These are phyloP conservation scores for Idaea aversata DNA, from an alignment of 2,888 invertebrate species.

Conservation along the genomic window DNA sequence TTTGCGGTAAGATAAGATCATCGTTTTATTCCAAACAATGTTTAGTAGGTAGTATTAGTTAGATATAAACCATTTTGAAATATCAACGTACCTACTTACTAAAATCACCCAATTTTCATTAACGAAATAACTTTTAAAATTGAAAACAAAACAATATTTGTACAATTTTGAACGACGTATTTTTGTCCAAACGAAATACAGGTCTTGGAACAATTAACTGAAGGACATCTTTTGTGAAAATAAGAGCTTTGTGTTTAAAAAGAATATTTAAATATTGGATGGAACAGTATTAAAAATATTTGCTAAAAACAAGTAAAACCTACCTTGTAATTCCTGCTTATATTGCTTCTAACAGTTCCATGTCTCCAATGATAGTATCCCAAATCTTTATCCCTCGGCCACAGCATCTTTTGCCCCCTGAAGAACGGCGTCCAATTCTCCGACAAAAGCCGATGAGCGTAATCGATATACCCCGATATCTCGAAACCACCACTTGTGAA, in stretches of 20 bases:
- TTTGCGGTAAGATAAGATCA: slow-evolving; percentile 14
- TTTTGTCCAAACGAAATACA: not conserved
- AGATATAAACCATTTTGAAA: not conserved
- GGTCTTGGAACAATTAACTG: not conserved
- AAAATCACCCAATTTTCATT: not conserved
- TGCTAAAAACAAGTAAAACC: not conserved
- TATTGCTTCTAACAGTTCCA: slow-evolving; percentile 84
- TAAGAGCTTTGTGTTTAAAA: not conserved
- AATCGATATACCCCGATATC: slow-evolving; percentile 93
- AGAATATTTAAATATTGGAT: not conserved
- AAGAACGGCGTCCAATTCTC: slow-evolving; percentile 91
- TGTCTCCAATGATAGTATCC: slow-evolving; percentile 90
- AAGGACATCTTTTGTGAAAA: not conserved
- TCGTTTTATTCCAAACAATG: not conserved
- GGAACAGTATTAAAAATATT: not conserved
- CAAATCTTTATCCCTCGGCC: slow-evolving; percentile 85
- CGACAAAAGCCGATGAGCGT: slow-evolving; percentile 83
- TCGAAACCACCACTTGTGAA: slow-evolving; percentile 86
- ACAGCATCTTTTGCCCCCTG: slow-evolving; percentile 80
- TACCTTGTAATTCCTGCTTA: slow-evolving; percentile 89
- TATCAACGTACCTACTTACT: not conserved
- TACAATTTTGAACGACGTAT: not conserved
- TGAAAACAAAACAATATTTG: not conserved
- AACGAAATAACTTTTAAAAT: not conserved
- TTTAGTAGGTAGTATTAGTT: not conserved